Conservation (phyloP, 1,140 invertebrate genomes). For the Palaemon carinicauda region DNA sequence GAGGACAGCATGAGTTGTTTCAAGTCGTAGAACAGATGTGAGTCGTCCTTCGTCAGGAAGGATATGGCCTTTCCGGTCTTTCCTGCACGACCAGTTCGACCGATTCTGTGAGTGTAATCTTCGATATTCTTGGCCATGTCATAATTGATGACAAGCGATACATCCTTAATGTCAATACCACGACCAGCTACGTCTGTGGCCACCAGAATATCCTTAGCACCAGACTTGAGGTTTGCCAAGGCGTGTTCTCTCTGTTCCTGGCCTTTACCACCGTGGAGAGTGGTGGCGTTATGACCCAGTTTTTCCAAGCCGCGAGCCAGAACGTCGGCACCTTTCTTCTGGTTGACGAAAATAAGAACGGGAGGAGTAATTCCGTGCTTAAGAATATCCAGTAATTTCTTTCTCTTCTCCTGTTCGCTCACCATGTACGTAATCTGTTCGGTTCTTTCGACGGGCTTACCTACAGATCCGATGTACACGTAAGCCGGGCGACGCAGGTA, state of each 20-base stretch:
- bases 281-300: slow-evolving; percentile 95
- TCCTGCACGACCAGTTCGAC: slow-evolving; percentile 81
- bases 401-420: slow-evolving; percentile 91
- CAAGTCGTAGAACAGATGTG: slow-evolving; percentile 93
- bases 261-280: slow-evolving; percentile 98
- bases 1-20: slow-evolving; percentile 90
- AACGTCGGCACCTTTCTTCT: slow-evolving; percentile 99
- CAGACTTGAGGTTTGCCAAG: slow-evolving; percentile 88
- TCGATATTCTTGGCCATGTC: slow-evolving; percentile 99
- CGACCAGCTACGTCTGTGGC: slow-evolving; percentile 99
- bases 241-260: slow-evolving; percentile 99
- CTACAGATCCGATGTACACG: slow-evolving; percentile 98
- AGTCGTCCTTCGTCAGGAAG: slow-evolving; percentile 97
- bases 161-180: slow-evolving; percentile 99
- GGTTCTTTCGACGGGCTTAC: slow-evolving; percentile 96
- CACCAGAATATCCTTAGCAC: slow-evolving; percentile 96
- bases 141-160: slow-evolving; percentile 98
- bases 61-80: slow-evolving; percentile 96
- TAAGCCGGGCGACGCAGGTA: slow-evolving; percentile 95
- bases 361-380: slow-evolving; percentile 91
- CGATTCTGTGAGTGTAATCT: slow-evolving; percentile 73
- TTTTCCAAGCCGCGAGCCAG: slow-evolving; percentile 97
- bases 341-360: slow-evolving; percentile 99
- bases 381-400: slow-evolving; percentile 86
- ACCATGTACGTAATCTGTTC: slow-evolving; percentile 98